These are phyloP conservation scores for Glossophaga mutica DNA, from an alignment of 2,797 vertebrate genomes.

Conservation along the genomic window DNA sequence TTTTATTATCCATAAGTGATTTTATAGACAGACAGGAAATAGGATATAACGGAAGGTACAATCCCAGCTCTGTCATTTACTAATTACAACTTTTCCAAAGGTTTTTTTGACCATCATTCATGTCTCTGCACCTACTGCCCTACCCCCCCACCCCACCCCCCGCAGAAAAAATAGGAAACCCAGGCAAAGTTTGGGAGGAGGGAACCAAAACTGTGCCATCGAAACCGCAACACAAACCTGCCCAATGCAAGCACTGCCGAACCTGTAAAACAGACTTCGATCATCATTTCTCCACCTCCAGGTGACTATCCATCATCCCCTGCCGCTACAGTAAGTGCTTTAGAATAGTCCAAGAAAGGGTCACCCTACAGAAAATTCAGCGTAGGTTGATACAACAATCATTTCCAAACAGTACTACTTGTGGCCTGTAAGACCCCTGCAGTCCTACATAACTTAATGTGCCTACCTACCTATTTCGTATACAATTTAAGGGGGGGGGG, in stretches of 20 bases:
- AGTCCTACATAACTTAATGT: no score
- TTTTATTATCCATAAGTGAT: background rate
- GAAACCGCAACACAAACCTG: background rate
- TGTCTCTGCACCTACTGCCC: background rate
- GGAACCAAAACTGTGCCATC: background rate
- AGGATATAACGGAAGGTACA: background rate
- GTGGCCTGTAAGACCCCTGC: no score
- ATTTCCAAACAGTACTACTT: no score
- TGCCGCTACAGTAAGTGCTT: background rate
- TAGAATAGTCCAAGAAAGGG: background rate
- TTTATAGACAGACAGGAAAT: slow-evolving; percentile 14
- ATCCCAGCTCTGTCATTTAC: background rate
- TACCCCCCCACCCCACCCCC: rapidly evolving
- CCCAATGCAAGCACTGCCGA: background rate
- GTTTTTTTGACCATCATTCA: background rate
- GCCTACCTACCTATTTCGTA: no score
- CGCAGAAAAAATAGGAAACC: background rate
- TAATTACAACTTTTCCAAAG: background rate
- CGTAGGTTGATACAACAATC: background rate
- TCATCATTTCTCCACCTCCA: background rate
- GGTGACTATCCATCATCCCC: background rate
- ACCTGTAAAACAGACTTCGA: background rate
- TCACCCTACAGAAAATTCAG: background rate
- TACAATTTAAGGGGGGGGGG: no score
- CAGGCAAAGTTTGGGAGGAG: background rate